Base-by-base conservation (phyloP, 2,888 invertebrate species). In the Noctua janthe region DNA sequence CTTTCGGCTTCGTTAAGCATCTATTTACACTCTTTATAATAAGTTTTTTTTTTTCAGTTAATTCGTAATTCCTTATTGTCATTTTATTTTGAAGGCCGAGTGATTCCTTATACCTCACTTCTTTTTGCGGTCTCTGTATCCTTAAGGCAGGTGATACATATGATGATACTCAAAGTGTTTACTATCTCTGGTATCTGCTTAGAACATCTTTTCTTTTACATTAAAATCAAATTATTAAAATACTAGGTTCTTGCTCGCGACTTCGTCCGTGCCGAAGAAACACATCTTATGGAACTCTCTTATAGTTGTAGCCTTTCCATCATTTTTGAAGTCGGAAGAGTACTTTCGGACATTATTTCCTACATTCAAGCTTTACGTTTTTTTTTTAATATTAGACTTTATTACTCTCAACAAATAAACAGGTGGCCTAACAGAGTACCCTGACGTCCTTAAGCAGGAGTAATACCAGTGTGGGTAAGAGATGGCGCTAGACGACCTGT, bases 61-160 rank as follows among this genome's bases (percentile, higher is more conserved):
- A 85, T 47, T 59, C 35, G 20, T n/a, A 20, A 39, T 29, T 76
- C 17, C 10, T 35, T 4, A 29, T 29, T 17, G 29, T 17, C 62
- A 43, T 67, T n/a, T 67, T 1, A 67, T 67, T 43, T 23, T 6
- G 23, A 15, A n/a, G 1, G 13, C 43, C 67, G 67, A 43, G 43
- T 67, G 43, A 67, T 67, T 43, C 43, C 43, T 23, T 23, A 43
- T 23, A 66, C 5, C 23, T 39, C 64, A 17, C 7, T n/a, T 59
- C 20, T 43, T 67, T 10, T 84, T 59, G 39, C 29, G 29, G 29
- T 29, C 29, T 29, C 29, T 29, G 29, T 13, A 51, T 82, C 20
- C 71, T 51, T 59, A 23, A 4, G 67, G 11, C 84, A 84, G 83
- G 78, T 84, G 83, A 51, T 67, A 29, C 29, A 29, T 29, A 84